Evolutionary conservation across 2,113 vertebrate species (phyloP), one percentile per base, ranked within the genome.

Genomic region (Hypocryptadius cinnamomeus): DNA sequence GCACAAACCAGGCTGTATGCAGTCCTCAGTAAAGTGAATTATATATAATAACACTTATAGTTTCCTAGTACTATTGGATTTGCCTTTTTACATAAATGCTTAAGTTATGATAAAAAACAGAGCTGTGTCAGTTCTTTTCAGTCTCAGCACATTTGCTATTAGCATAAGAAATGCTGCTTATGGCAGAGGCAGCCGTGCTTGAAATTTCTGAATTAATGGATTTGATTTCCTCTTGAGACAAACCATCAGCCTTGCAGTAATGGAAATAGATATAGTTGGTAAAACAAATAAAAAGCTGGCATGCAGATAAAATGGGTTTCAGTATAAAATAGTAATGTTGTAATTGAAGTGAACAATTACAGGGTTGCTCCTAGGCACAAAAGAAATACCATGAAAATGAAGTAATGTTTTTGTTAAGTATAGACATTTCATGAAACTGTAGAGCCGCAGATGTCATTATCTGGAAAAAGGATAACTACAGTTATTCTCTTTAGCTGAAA

Each of bases 181-280:
- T 97, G 95, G 97, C 96, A 97, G 97, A 98, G 94, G 96, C 96
- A 98, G 96, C 94, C 96, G 64, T 97, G 98, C 98, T 98, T 98
- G 97, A 98, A 98, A 98, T 98, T 98, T 98, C 97, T 98, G 97
- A 98, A 98, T 98, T 98, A 98, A 98, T 98, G 98, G 97, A 98
- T 98, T 97, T 97, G 97, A 98, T 98, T 98, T 98, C 96, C 98
- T 98, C 98, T 98, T 95, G 97, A 98, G 98, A 98, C 97, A 98
- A 98, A 98, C 97, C 97, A 97, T 98, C 97, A 98, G 97, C 97
- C 97, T 98, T 97, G 96, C 97, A 97, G 97, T 98, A 98, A 98
- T 98, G 97, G 98, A 98, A 98, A 98, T 94, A 98, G 97, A 98
- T 98, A 98, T 97, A 96, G 97, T 98, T 98, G 97, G 97, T 98